Conservation (phyloP, 1,140 invertebrate genomes). For the Nylanderia fulva region DNA sequence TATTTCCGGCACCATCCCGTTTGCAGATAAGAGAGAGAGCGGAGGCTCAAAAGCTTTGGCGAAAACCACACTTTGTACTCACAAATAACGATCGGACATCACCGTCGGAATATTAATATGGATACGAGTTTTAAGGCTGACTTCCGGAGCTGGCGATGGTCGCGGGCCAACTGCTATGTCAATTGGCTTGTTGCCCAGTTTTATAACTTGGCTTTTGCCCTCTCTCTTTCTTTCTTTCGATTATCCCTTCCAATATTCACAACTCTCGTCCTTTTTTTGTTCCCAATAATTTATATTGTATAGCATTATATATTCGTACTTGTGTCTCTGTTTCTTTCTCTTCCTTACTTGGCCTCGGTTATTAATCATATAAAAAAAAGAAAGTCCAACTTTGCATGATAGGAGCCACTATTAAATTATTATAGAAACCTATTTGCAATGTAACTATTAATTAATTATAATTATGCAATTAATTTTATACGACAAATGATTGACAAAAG, state of each 20-base stretch:
- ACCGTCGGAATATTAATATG: slow-evolving; percentile 80
- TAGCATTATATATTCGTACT: slow-evolving; percentile 39
- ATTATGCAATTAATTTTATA: background rate
- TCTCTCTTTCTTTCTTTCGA: slow-evolving; percentile 49
- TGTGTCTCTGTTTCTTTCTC: slow-evolving; percentile 36
- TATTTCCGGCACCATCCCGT: background rate
- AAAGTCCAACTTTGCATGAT: background rate
- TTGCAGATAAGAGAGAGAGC: slow-evolving; percentile 1
- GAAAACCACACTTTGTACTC: slow-evolving; percentile 75
- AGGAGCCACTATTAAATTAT: background rate
- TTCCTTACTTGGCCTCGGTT: slow-evolving; percentile 4
- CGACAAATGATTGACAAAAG: background rate
- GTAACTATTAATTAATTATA: background rate
- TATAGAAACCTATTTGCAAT: background rate
- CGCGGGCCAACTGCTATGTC: slow-evolving; percentile 85
- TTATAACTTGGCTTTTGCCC: slow-evolving; percentile 82
- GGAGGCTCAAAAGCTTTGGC: slow-evolving; percentile 11
- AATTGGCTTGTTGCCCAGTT: slow-evolving; percentile 86
- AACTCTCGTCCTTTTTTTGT: slow-evolving; percentile 29
- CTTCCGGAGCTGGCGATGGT: slow-evolving; percentile 82
- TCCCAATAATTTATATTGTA: slow-evolving; percentile 18
- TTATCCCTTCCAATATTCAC: slow-evolving; percentile 24
- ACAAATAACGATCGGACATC: slow-evolving; percentile 80
- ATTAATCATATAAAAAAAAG: background rate
- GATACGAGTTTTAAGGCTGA: slow-evolving; percentile 69